A percentile compares a stretch with the other conserved stretches of the same genome.
phyloP scores from a whole-genome alignment of 1,140 invertebrate genomes.

The Helicoverpa armigera region DNA sequence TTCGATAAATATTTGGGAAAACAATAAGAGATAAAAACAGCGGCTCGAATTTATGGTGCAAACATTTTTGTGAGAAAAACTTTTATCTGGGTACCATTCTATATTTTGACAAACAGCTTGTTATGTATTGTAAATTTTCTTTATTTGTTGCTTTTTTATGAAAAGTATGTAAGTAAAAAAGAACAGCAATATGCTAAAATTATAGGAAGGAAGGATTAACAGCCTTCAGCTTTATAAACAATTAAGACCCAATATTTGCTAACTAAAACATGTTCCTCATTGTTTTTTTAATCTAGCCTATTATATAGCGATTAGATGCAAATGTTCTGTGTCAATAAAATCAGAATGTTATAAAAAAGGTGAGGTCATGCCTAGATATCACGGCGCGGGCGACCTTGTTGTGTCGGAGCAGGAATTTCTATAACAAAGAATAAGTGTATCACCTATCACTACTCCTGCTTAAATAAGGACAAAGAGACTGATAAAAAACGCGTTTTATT shows the following conservation, averaged over 20 bases:
- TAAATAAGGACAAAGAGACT: slow-evolving; percentile 1
- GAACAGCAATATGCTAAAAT: too few relatives aligned
- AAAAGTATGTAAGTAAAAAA: too few relatives aligned
- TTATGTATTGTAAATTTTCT: too few relatives aligned
- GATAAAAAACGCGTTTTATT: not conserved
- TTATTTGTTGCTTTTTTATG: too few relatives aligned
- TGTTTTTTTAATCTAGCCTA: not conserved
- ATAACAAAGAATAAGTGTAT: slow-evolving; percentile 44
- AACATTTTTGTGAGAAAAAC: too few relatives aligned
- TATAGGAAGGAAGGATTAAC: too few relatives aligned
- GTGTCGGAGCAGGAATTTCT: slow-evolving; percentile 46
- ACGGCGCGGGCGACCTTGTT: slow-evolving; percentile 15
- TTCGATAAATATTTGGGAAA: slow-evolving; percentile 4
- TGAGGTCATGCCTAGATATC: slow-evolving; percentile 26
- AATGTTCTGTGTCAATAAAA: slow-evolving; percentile 7
- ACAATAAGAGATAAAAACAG: not conserved
- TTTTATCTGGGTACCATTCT: too few relatives aligned
- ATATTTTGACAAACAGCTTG: too few relatives aligned
- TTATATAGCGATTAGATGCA: not conserved
- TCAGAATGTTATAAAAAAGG: slow-evolving; percentile 12
- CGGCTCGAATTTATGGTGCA: too few relatives aligned
- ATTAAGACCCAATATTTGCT: too few relatives aligned
- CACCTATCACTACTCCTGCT: not conserved
- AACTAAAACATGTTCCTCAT: not conserved
- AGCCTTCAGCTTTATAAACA: too few relatives aligned